Evolutionary conservation across 2,797 vertebrate genomes (phyloP), one percentile per base, ranked within the genome.

Genomic region (Eupleurogrammus muticus): DNA sequence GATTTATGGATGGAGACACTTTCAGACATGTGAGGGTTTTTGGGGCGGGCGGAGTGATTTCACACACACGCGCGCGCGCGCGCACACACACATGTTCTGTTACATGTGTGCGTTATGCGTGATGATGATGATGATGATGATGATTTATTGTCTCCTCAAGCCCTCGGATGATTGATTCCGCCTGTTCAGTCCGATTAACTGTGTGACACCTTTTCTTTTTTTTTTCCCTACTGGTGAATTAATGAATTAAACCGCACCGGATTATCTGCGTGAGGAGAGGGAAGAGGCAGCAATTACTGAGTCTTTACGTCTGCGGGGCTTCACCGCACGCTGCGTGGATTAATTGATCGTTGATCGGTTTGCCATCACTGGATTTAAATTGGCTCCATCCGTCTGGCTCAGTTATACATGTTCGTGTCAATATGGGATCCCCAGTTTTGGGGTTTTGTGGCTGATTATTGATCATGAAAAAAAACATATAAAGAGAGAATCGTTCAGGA

Each of bases 151-250:
- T 70, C 62, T 78, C 70, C 73, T 69, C 71, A 28, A 46, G 54
- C 67, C 62, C 75, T 40, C n/a, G 63, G 68, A 56, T 75, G 77
- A 86, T 79, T 81, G 81, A 87, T 86, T 73, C 52, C 53, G 38
- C 49, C 65, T n/a, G 67, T 61, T 75, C 70, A 11, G 3, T 67
- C 79, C 70, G 70, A 85, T 79, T 72, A 76, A 17, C 32, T 46
- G 49, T 4, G 64, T 12, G 71, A 68, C 79, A 82, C 84, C 68
- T 57, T 17, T n/a, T n/a, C n/a, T n/a, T n/a, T n/a, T n/a, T n/a
- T n/a, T n/a, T n/a, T n/a, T n/a, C n/a, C n/a, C n/a, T 63, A 20
- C 23, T 1, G 19, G 49, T 44, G 70, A 68, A 82, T 81, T 64
- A 75, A 80, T 77, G 61, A 70, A 69, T 59, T 71, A 32, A 62